These are phyloP conservation scores for Drosophila testacea DNA, from an alignment of 2,888 invertebrate genomes.

Conservation along the genomic window DNA sequence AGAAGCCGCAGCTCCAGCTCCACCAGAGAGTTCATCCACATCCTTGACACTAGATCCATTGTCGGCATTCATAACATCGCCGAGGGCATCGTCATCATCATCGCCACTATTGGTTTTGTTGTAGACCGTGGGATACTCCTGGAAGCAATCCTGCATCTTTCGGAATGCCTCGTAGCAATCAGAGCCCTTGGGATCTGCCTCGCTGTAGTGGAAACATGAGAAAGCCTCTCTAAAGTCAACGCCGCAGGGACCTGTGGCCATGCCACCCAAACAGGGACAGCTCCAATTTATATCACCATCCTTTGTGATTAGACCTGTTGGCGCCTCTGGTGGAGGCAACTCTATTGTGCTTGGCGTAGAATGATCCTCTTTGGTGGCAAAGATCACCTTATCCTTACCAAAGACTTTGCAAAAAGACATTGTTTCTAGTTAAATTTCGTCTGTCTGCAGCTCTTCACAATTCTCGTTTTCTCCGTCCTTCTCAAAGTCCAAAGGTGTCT, in stretches of 20 bases:
- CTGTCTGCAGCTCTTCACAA: constrained; percentile 14
- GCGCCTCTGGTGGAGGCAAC: constrained; percentile 90
- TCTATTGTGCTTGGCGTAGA: constrained; percentile 89
- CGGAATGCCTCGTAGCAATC: constrained; percentile 96
- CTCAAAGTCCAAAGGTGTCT: constrained; percentile 57
- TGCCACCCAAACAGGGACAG: constrained; percentile 98
- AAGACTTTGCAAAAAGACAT: constrained; percentile 85
- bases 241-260: constrained; percentile 98
- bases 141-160: constrained; percentile 96
- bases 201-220: constrained; percentile 96
- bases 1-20: constrained; percentile 35
- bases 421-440: background rate
- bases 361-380: constrained; percentile 93
- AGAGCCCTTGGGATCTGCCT: constrained; percentile 95
- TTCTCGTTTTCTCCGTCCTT: constrained; percentile 24
- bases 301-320: constrained; percentile 92
- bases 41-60: constrained; percentile 55
- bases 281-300: constrained; percentile 98
- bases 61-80: constrained; percentile 73
- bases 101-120: constrained; percentile 89
- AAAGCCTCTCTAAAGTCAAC: constrained; percentile 97
- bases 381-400: constrained; percentile 93
- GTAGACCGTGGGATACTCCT: constrained; percentile 93
- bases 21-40: constrained; percentile 53
- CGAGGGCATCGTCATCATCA: constrained; percentile 85